Evolutionary conservation across 2,888 invertebrate species (phyloP).

Genomic region (Glyphotaelius pellucidus): DNA sequence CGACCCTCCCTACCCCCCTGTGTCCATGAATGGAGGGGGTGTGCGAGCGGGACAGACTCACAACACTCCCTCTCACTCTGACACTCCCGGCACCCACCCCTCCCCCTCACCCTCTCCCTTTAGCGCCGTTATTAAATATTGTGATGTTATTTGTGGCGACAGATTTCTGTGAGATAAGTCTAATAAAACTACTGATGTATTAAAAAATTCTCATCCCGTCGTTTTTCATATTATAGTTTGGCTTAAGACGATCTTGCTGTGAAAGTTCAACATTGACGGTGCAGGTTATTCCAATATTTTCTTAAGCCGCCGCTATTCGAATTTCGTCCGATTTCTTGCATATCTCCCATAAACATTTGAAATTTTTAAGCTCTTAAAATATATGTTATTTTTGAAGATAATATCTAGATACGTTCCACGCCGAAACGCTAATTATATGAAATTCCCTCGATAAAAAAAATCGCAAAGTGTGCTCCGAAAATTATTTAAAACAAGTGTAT

Average conservation of each 20-base stretch:
- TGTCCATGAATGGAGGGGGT: not conserved
- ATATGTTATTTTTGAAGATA: too few relatives aligned
- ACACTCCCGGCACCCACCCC: not conserved
- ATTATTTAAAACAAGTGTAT: too few relatives aligned
- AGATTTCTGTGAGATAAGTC: not conserved
- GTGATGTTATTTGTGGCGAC: not conserved
- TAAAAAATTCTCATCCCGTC: not conserved
- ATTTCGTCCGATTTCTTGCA: too few relatives aligned
- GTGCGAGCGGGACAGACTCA: not conserved
- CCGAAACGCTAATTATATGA: too few relatives aligned
- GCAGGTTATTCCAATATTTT: too few relatives aligned
- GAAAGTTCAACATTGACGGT: not conserved
- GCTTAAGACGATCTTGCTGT: not conserved
- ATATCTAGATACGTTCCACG: too few relatives aligned
- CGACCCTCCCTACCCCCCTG: not conserved
- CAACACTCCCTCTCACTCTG: not conserved
- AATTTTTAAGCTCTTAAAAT: too few relatives aligned
- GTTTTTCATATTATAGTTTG: not conserved
- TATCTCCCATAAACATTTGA: too few relatives aligned
- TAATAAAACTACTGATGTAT: not conserved
- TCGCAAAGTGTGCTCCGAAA: too few relatives aligned
- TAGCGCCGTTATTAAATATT: not conserved
- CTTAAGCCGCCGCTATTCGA: too few relatives aligned
- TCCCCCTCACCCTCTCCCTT: not conserved
- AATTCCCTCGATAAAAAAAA: too few relatives aligned